Evolutionary conservation across 2,113 vertebrate genomes (phyloP), one percentile per base, ranked within the genome.

Genomic region (Bombycilla garrulus): DNA sequence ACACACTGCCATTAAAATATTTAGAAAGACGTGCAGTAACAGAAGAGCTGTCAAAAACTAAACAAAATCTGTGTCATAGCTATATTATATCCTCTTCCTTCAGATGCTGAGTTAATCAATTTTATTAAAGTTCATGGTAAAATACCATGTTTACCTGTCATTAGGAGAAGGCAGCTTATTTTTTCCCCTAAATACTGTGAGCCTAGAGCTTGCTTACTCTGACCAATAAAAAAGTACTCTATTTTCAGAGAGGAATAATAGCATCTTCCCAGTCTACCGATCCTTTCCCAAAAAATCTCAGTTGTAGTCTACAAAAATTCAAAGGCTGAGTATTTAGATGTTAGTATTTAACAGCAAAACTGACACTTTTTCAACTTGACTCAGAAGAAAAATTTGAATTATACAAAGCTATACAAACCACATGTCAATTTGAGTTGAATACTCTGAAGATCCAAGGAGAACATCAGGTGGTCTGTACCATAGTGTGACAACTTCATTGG

Each of bases 341-440:
- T 24, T 86, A 69, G n/a, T 48, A 40, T 8, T 31, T 14, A 67
- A 51, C 28, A 84, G 18, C 61, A 86, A 35, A 81, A 5, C 0
- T 86, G 19, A 62, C 22, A 26, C 31, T 86, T 72, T 54, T 86
- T 70, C 66, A 85, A 33, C 56, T 38, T 45, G 36, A 79, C 17
- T 38, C 57, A 70, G 77, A 92, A 81, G 4, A 72, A 91, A 71
- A 86, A 80, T 36, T 67, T 64, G 47, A 73, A 80, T 93, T 38
- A 89, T 58, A 80, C 29, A 54, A 97, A 95, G 45, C 64, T 64
- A 82, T 96, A 98, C 98, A 95, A 98, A 99, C 99, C 99, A 99
- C 99, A 99, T 99, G 96, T 99, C 99, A 44, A 99, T 99, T 95
- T 99, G 99, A 66, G 99, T 99, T 23, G 99, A 99, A 94, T 99